Base-by-base conservation (phyloP, 2,888 invertebrate genomes). In the Pammene aurita region DNA sequence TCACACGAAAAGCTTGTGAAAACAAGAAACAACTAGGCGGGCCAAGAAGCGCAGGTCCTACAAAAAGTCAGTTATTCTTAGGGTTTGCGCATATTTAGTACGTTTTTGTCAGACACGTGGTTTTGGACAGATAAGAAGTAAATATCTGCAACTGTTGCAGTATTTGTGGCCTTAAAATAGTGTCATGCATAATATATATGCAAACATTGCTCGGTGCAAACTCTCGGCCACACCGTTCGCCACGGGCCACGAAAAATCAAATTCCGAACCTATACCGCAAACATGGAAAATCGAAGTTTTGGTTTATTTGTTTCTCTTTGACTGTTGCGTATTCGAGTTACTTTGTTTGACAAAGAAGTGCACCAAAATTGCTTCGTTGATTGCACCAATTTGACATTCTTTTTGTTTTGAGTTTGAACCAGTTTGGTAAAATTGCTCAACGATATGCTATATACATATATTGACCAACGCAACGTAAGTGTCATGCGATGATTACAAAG, bases 311-410 rank as follows among this genome's bases (percentile, higher is more conserved):
- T 4, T 26, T 26, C 26, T 26, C 26, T 26, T 26, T 26, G 2
- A 4, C 4, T 26, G 26, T 26, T 26, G 26, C 26, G 26, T 26
- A 26, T 4, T 26, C 26, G 26, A 26, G 26, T 26, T 26, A 62
- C 48, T 63, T 67, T 62, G 67, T 63, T 67, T 35, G 56, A 56
- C 50, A 57, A 67, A 67, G 56, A 67, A 67, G 56, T 66, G 48
- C 56, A 14, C 14, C 56, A 16, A 50, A 63, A 56, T 62, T 67
- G 61, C 14, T 61, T 56, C 55, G 56, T 67, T 34, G 48, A 48
- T 67, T 63, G 56, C 16, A 56, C 35, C 57, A 61, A 61, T 61
- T 67, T 41, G n/a, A 6, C 7, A 11, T 55, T 16, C 16, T n/a
- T 7, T 34, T 54, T 54, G 0, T 14, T 38, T 10, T 16, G 5